Conservation (phyloP, 2,888 invertebrate genomes). For the Lydus trimaculatus region DNA sequence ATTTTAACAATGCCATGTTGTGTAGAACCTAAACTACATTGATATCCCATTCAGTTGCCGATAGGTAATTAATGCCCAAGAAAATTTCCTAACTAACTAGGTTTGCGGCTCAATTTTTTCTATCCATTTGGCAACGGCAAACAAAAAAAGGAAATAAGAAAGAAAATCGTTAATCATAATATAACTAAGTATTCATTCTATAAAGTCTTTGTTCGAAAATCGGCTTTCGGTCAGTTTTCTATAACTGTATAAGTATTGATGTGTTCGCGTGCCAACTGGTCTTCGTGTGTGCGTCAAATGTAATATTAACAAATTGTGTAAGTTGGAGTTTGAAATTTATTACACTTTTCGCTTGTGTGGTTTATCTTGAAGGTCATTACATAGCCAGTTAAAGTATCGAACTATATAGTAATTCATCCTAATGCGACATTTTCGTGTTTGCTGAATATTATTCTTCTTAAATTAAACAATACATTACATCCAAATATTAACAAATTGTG, state of each 20-base stretch:
- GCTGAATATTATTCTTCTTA: conserved; percentile 29
- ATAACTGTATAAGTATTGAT: background rate
- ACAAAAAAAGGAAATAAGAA: background rate
- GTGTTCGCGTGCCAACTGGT: conserved; percentile 29
- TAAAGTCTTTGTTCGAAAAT: background rate
- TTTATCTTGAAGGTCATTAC: conserved; percentile 35
- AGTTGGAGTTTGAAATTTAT: conserved; percentile 42
- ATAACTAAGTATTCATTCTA: background rate
- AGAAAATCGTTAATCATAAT: background rate
- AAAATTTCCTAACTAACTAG: conserved; percentile 24
- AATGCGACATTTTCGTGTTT: conserved; percentile 35
- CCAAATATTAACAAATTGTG: no score
- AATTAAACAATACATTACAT: conserved; percentile 24
- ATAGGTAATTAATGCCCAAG: conserved; percentile 45
- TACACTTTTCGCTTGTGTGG: conserved; percentile 35
- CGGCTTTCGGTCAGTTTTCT: background rate
- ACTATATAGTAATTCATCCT: conserved; percentile 30
- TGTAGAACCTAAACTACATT: conserved; percentile 48
- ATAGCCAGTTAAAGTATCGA: conserved; percentile 34
- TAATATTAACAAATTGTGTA: conserved; percentile 46
- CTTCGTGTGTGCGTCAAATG: conserved; percentile 42
- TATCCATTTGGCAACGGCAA: background rate
- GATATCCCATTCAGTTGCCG: conserved; percentile 52
- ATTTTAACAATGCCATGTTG: conserved; percentile 56
- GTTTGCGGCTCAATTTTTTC: background rate